Conservation (phyloP, 2,888 invertebrate genomes). For the Pseudeuparius sepicola region DNA sequence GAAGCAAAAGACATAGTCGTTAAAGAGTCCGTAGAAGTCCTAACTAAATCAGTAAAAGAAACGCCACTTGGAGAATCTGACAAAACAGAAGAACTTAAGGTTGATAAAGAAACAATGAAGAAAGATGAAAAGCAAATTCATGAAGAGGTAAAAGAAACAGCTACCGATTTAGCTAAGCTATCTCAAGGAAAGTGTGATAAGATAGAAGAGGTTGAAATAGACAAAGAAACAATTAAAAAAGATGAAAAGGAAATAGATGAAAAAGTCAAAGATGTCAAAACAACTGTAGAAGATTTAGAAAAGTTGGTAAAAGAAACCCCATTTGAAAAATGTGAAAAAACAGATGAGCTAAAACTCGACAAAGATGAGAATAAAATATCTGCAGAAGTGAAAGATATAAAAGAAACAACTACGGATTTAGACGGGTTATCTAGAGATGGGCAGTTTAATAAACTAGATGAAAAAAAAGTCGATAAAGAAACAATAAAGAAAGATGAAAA, state of each 20-base stretch:
- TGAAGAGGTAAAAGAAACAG: background rate
- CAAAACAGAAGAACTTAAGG: slow-evolving; percentile 12
- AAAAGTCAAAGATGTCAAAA: slow-evolving; percentile 13
- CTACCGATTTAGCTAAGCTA: background rate
- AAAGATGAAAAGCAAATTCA: slow-evolving; percentile 4
- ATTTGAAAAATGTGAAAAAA: slow-evolving; percentile 21
- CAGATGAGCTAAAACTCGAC: slow-evolving; percentile 2
- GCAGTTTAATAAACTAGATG: too few relatives aligned
- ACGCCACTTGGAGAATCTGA: too few relatives aligned
- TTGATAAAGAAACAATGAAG: slow-evolving; percentile 4
- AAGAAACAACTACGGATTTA: too few relatives aligned
- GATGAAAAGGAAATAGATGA: background rate
- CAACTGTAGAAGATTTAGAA: slow-evolving; percentile 14
- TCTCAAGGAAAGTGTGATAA: too few relatives aligned
- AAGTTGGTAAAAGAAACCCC: slow-evolving; percentile 14
- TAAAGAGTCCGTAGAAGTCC: too few relatives aligned
- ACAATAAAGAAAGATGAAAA: background rate
- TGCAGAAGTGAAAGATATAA: slow-evolving; percentile 1
- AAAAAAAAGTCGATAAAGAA: slow-evolving; percentile 8
- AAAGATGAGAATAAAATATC: background rate
- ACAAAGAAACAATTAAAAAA: slow-evolving; percentile 1
- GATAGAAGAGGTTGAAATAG: slow-evolving; percentile 16
- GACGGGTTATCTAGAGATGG: too few relatives aligned
- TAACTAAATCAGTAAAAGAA: too few relatives aligned
- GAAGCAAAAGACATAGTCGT: too few relatives aligned